Evolutionary conservation across 2,888 invertebrate genomes (phyloP).

Genomic region (Zhuqinia jingwanae): DNA sequence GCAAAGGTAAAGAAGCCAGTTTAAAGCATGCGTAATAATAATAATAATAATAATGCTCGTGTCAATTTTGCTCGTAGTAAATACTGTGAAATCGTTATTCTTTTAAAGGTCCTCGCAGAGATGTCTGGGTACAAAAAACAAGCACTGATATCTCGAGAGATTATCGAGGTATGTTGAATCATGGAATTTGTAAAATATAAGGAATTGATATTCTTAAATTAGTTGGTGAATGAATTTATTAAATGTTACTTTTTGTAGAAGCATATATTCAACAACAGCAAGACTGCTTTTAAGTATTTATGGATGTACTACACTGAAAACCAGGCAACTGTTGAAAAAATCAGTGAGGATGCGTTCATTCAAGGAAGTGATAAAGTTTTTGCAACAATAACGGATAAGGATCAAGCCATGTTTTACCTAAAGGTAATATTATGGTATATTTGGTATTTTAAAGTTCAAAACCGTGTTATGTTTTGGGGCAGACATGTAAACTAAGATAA

Average conservation of each 20-base stretch:
- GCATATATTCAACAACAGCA: constrained; percentile 84
- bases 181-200: not conserved
- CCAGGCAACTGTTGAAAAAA: constrained; percentile 82
- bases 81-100: not conserved
- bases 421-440: too few species aligned
- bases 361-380: constrained; percentile 87
- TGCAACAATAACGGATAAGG: constrained; percentile 81
- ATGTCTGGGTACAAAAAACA: constrained; percentile 55
- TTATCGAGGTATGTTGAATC: constrained; percentile 54
- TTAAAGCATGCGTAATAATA: too few species aligned
- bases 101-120: constrained; percentile 53
- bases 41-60: too few species aligned
- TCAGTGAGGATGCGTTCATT: constrained; percentile 84
- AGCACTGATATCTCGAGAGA: constrained; percentile 42
- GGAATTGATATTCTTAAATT: not conserved
- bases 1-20: constrained; percentile 67
- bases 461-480: not conserved
- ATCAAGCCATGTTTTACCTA: constrained; percentile 80
- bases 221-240: constrained; percentile 68
- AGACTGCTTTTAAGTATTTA: constrained; percentile 65
- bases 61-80: too few species aligned
- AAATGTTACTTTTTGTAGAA: too few species aligned
- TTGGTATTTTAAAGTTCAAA: too few species aligned
- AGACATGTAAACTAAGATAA: not conserved
- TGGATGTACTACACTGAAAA: constrained; percentile 72